Evolutionary conservation across 2,113 vertebrate species (phyloP), one percentile per base, ranked within the genome.

Genomic region (Vulpes lagopus): DNA sequence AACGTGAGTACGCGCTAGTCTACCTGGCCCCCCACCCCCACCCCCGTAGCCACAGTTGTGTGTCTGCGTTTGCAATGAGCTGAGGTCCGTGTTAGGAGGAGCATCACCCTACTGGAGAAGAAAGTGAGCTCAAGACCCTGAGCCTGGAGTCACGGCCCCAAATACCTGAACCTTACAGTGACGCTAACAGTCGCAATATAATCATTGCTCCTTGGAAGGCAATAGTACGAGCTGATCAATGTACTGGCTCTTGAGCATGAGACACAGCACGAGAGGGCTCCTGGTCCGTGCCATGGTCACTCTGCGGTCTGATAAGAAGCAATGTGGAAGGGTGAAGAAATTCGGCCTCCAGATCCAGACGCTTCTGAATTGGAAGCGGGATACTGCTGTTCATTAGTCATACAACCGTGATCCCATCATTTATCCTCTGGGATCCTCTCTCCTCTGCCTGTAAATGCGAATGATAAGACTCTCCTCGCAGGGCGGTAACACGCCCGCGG

Each of bases 1-100:
- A 99, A 99, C 0, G 99, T 99, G 98, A 99, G 99, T 99, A 97
- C 97, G 27, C 4, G 7, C 55, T 32, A 62, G 1, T 35, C 11
- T n/a, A 0, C 8, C 86, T 1, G 4, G 60, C 27, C 25, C 62
- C 38, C 12, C 25, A 43, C 43, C 43, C 43, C 43, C 43, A 43
- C 43, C 62, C 38, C 74, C 2, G 25, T 16, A 30, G 49, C 10
- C 32, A 51, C 9, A 9, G 8, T 12, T 11, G 8, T 11, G 2
- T 22, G 17, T 67, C 30, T 3, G 27, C 3, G 8, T 87, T 69
- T 67, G 35, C 32, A 14, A 22, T 8, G 12, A 30, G 60, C 8
- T 30, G 76, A 92, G 30, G 67, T 83, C 62, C 11, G 17, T 4
- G 17, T 78, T 2, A 81, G 30, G 25, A 8, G 16, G 74, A 49